Evolutionary conservation across 2,888 invertebrate species (phyloP).

Genomic region (Pristionchus japonicus): DNA sequence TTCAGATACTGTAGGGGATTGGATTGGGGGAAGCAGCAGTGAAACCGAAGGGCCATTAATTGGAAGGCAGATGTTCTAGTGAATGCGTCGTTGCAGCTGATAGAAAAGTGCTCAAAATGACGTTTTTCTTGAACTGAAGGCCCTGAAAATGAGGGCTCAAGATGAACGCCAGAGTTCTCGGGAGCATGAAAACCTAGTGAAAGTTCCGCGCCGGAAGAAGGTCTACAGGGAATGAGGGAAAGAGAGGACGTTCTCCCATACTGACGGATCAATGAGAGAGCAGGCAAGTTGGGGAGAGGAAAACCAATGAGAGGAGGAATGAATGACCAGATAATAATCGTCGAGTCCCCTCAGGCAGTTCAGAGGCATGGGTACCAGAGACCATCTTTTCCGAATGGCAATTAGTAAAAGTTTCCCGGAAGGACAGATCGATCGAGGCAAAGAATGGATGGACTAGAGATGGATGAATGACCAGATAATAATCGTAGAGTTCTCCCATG

Average conservation of each 20-base stretch:
- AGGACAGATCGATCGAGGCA: not conserved
- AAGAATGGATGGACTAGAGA: not conserved
- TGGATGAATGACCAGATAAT: not conserved
- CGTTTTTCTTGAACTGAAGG: no score
- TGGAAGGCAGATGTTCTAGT: not conserved
- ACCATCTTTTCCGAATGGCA: no score
- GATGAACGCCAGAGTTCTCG: not conserved
- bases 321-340: constrained; percentile 15
- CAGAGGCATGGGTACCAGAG: not conserved
- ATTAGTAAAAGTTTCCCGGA: no score
- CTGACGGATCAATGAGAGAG: no score
- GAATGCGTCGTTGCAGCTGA: not conserved
- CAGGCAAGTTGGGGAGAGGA: no score
- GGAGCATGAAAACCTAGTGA: not conserved
- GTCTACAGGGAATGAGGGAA: not conserved
- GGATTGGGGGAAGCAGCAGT: not conserved
- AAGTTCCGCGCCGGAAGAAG: not conserved
- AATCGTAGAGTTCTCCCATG: constrained; percentile 15
- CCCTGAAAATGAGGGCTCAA: no score
- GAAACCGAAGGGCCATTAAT: no score
- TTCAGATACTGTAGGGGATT: not conserved
- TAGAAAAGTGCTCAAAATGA: not conserved
- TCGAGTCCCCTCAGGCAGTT: not conserved
- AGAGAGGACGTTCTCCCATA: not conserved
- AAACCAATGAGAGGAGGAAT: not conserved